Percentiles rank a stretch among this genome's conserved stretches.
phyloP scores from a whole-genome alignment of 1,140 invertebrate genomes.

The Bombus ignitus region DNA sequence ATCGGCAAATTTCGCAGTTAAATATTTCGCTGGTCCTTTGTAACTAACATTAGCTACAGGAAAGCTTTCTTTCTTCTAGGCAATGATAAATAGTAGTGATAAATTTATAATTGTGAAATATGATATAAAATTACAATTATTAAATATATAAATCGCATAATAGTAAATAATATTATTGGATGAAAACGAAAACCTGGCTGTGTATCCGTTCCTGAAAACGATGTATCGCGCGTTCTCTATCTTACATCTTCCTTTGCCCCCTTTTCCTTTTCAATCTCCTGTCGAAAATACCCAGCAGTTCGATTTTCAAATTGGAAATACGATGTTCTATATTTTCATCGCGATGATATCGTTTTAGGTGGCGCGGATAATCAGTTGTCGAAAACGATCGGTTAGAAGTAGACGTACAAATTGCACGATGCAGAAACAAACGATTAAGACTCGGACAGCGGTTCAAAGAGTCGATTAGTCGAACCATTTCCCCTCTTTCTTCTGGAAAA shows the following conservation, averaged over 20 bases:
- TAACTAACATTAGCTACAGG: too few relatives aligned
- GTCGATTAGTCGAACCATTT: background rate
- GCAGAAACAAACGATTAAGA: too few relatives aligned
- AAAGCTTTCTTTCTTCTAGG: background rate
- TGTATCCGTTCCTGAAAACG: too few relatives aligned
- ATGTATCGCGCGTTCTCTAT: too few relatives aligned
- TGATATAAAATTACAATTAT: too few relatives aligned
- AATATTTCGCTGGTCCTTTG: background rate
- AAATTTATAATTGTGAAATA: too few relatives aligned
- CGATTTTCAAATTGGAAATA: background rate
- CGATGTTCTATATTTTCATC: background rate
- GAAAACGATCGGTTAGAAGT: background rate
- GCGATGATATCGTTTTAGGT: background rate
- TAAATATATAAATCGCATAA: too few relatives aligned
- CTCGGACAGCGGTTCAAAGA: background rate
- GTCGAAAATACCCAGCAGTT: background rate
- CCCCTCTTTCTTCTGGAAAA: background rate
- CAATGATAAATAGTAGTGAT: too few relatives aligned
- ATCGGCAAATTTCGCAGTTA: background rate
- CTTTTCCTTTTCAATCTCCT: too few relatives aligned
- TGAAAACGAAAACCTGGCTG: too few relatives aligned
- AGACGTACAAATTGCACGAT: background rate
- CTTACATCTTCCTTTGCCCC: background rate
- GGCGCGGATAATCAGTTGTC: background rate
- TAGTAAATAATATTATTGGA: too few relatives aligned